Base-by-base conservation (phyloP, 2,888 invertebrate species). In the Tanytarsus gracilentus region DNA sequence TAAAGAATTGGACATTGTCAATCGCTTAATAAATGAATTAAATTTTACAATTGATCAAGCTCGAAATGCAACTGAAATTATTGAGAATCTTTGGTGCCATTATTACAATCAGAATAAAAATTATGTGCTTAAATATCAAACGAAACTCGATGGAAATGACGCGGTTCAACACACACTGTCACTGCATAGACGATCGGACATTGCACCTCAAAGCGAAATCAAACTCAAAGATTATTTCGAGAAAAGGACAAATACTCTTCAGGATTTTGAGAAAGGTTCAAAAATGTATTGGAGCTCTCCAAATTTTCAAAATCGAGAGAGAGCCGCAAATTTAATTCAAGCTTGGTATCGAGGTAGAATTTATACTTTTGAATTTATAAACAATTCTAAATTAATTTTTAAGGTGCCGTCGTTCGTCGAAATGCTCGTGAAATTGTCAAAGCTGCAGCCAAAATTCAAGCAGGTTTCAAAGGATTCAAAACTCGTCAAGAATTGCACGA, bases 81-180 rank as follows among this genome's bases (percentile, higher is more conserved):
- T 73, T 30, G 69, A 69, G 49, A 66, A 66, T 29, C 71, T 72
- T 4, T 73, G 70, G 63, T 67, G 67, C 23, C 69, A 71, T 11
- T 73, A 71, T 59, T 68, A 70, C 3, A 63, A 68, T 4, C 70
- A 70, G 3, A 72, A 30, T 14, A 29, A 4, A 25, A 3, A 11
- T 4, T 9, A 21, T 4, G 7, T 39, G 23, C 9, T 6, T 5
- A 4, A 30, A 14, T 18, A 30, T 30, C 14, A 27, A 8, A 7
- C 55, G 7, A 11, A 55, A 21, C 7, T 7, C 9, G 16, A 25
- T 55, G 27, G 11, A 14, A 7, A 33, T 14, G 3, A 36, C 9
- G 55, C 55, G 4, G 55, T 55, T 2, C 4, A 36, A 39, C 33
- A 55, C 26, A 55, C 55, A 8, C 25, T 39, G 36, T 9, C 23